These are phyloP conservation scores for Chrysemys picta DNA, from an alignment of 2,113 vertebrate genomes.

Conservation along the genomic window DNA sequence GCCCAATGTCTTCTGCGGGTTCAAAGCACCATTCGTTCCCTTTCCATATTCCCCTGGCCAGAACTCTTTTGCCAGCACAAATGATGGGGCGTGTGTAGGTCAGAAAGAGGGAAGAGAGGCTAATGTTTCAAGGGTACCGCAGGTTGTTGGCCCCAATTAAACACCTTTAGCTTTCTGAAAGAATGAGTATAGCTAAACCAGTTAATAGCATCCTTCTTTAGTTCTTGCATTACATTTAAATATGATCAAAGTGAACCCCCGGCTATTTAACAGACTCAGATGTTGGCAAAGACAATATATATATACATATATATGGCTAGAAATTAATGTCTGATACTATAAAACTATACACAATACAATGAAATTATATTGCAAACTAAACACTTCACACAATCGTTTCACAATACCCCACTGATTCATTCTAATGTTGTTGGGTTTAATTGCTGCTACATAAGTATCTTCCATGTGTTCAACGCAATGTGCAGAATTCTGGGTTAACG, in stretches of 20 bases:
- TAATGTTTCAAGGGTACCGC: rapidly evolving
- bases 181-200: not conserved
- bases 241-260: not conserved
- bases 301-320: not conserved
- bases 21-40: not conserved
- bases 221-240: rapidly evolving
- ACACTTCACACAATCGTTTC: not conserved
- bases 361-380: not conserved
- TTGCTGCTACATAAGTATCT: not conserved
- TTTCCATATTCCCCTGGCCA: not conserved
- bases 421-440: not conserved
- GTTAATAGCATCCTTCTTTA: rapidly evolving
- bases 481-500: constrained; percentile 14
- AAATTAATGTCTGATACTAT: not conserved
- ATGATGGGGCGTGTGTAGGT: not conserved
- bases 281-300: constrained; percentile 26
- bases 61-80: not conserved
- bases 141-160: rapidly evolving
- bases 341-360: not conserved
- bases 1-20: not conserved
- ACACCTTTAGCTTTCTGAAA: not conserved
- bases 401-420: not conserved
- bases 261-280: not conserved
- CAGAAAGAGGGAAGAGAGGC: not conserved
- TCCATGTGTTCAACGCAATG: not conserved